These are phyloP conservation scores for Laterallus jamaicensis DNA, from an alignment of 2,113 vertebrate species.

Conservation along the genomic window DNA sequence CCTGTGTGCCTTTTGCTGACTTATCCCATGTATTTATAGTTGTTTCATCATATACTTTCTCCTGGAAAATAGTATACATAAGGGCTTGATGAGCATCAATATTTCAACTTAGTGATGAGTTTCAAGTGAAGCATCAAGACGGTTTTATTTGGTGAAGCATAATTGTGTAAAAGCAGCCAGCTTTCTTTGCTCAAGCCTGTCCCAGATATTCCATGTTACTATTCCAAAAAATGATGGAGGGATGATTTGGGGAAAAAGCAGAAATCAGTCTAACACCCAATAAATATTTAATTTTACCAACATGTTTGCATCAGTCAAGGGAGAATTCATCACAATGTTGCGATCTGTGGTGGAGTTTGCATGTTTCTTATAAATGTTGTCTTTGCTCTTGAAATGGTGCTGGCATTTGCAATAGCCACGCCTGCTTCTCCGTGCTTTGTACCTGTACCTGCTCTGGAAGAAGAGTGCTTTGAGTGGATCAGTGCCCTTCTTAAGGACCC, in stretches of 20 bases:
- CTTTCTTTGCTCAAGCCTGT: neutral
- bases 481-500: neutral
- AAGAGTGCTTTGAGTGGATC: neutral
- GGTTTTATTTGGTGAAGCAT: neutral
- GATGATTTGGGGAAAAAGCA: neutral
- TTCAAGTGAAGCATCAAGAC: neutral
- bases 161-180: neutral
- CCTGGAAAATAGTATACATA: neutral
- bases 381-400: neutral
- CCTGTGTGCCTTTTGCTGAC: neutral
- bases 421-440: neutral
- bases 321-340: accelerated
- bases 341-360: neutral
- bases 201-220: neutral
- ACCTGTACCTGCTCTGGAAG: neutral
- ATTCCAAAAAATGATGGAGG: neutral
- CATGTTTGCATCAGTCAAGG: accelerated
- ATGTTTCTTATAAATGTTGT: neutral
- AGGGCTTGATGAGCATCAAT: neutral
- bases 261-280: neutral
- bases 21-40: neutral
- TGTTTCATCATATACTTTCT: neutral
- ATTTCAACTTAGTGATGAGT: neutral
- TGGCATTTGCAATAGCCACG: neutral
- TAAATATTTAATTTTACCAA: neutral